phyloP scores from a whole-genome alignment of 2,797 vertebrate species.

The Diplodus puntazzo region DNA sequence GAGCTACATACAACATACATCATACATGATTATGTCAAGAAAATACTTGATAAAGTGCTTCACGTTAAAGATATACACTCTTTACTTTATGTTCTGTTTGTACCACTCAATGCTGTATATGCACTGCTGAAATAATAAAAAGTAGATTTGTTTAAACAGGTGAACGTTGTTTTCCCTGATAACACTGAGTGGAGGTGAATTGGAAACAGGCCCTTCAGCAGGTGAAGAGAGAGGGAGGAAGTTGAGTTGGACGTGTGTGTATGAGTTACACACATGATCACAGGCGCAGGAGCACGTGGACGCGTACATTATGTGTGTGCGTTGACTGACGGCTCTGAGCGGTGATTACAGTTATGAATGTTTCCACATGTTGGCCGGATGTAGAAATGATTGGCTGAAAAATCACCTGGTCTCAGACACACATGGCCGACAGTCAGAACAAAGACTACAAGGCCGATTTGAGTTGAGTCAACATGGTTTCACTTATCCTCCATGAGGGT shows the following conservation, averaged over 20 bases:
- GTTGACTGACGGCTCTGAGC: slow-evolving; percentile 52
- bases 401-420: slow-evolving; percentile 45
- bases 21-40: slow-evolving; percentile 40
- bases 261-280: slow-evolving; percentile 22
- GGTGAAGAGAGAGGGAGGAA: slow-evolving; percentile 38
- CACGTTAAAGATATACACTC: slow-evolving; percentile 35
- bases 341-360: slow-evolving; percentile 59
- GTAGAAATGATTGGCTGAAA: slow-evolving; percentile 50
- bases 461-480: slow-evolving; percentile 38
- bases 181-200: slow-evolving; percentile 17
- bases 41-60: slow-evolving; percentile 25
- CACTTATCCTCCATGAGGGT: slow-evolving; percentile 37
- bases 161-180: slow-evolving; percentile 61
- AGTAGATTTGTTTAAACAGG: slow-evolving; percentile 72
- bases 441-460: slow-evolving; percentile 27
- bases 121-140: slow-evolving; percentile 79
- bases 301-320: not conserved
- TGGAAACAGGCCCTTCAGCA: slow-evolving; percentile 33
- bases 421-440: slow-evolving; percentile 33
- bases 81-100: slow-evolving; percentile 49
- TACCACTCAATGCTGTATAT: slow-evolving; percentile 70
- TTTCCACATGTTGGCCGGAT: slow-evolving; percentile 70
- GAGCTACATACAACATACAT: slow-evolving; percentile 21
- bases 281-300: slow-evolving; percentile 2
- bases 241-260: slow-evolving; percentile 9